Conservation (phyloP, 2,797 vertebrate genomes). For the Numenius phaeopus region DNA sequence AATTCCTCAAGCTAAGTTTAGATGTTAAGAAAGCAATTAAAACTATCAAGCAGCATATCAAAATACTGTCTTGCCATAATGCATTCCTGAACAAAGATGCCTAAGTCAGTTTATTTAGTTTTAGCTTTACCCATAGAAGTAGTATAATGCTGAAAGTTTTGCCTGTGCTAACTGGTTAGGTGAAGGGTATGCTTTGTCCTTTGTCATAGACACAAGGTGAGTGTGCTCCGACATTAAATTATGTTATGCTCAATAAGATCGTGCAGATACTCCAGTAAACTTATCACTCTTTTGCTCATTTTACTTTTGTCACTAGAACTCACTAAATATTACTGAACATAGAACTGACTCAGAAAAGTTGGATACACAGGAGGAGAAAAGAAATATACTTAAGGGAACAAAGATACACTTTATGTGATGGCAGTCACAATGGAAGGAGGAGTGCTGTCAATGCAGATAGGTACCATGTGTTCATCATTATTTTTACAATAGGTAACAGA, state of each 20-base stretch:
- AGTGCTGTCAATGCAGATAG: not conserved
- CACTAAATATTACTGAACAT: not conserved
- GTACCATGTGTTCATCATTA: not conserved
- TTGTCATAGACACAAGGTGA: not conserved
- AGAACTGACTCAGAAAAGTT: not conserved
- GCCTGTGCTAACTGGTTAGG: not conserved
- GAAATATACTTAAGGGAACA: not conserved
- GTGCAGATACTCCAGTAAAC: not conserved
- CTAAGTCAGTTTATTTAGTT: not conserved
- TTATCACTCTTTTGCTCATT: not conserved
- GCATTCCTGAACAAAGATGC: not conserved
- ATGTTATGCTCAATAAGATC: not conserved
- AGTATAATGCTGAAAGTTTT: not conserved
- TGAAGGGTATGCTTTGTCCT: not conserved
- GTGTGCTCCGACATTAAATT: not conserved
- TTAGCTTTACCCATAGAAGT: fast-evolving
- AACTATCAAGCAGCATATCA: not conserved
- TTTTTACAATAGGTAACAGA: not conserved
- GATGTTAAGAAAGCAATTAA: not conserved
- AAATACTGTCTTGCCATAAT: not conserved
- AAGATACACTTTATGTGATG: no score
- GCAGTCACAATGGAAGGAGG: not conserved
- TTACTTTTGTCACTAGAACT: not conserved
- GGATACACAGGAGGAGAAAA: not conserved
- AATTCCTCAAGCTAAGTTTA: not conserved